A percentile compares a stretch with the other conserved stretches of the same genome.
Evolutionary conservation across 2,888 invertebrate genomes (phyloP).

Genomic region (Diloba caeruleocephala): DNA sequence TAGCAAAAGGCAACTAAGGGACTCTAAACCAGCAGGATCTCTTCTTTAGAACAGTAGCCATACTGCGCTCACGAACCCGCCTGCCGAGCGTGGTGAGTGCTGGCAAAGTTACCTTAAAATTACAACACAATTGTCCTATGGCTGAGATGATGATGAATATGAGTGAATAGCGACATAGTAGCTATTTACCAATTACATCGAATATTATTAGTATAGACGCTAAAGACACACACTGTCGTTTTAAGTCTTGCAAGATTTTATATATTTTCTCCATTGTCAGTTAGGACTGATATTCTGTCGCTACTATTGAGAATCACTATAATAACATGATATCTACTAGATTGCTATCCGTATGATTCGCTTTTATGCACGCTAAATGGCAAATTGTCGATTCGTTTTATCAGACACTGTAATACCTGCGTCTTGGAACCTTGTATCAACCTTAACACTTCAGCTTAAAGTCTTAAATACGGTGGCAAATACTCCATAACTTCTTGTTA

Average conservation of each 20-base stretch:
- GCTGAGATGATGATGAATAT: too few relatives aligned
- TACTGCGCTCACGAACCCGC: too few relatives aligned
- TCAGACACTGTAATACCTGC: constrained; percentile 68
- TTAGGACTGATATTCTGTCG: constrained; percentile 61
- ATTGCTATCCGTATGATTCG: constrained; percentile 80
- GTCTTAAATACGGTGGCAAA: constrained; percentile 46
- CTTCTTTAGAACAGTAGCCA: too few relatives aligned
- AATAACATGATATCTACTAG: constrained; percentile 81
- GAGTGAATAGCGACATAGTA: too few relatives aligned
- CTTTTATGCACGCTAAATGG: constrained; percentile 83
- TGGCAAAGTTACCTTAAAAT: too few relatives aligned
- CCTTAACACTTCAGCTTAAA: constrained; percentile 58
- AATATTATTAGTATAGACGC: too few relatives aligned
- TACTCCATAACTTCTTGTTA: constrained; percentile 34
- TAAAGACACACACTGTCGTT: too few relatives aligned
- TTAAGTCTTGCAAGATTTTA: not conserved
- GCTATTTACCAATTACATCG: too few relatives aligned
- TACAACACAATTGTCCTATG: too few relatives aligned
- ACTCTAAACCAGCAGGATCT: too few relatives aligned
- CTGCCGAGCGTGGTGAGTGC: too few relatives aligned
- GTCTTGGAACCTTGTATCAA: constrained; percentile 42
- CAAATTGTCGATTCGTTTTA: constrained; percentile 80
- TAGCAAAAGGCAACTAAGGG: too few relatives aligned
- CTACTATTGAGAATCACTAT: constrained; percentile 68
- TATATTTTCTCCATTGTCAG: not conserved